phyloP scores from a whole-genome alignment of 2,113 vertebrate species.

The Mormoops blainvillei region DNA sequence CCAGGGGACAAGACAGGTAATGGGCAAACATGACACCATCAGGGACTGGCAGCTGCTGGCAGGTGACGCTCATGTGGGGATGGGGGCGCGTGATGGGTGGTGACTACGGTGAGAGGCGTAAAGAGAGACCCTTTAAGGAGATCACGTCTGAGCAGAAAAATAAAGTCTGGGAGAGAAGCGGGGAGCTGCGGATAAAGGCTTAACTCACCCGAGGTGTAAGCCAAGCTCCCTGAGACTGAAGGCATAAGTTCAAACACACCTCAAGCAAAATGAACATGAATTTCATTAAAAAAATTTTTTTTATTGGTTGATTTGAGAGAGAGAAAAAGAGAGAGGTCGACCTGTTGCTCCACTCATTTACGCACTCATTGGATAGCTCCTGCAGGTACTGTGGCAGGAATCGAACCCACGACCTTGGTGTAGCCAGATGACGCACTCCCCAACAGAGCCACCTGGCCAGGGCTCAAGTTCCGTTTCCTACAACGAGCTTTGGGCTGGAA shows the following conservation, averaged over 20 bases:
- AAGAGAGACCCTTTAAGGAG: background rate
- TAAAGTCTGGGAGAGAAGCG: background rate
- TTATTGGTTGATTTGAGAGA: too few relatives aligned
- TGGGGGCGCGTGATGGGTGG: accelerated
- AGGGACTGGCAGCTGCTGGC: background rate
- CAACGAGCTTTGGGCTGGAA: background rate
- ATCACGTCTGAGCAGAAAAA: background rate
- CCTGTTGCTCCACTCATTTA: too few relatives aligned
- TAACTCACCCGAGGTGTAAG: background rate
- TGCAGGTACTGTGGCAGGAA: too few relatives aligned
- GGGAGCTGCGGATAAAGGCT: background rate
- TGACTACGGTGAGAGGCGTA: background rate
- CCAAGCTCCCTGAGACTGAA: background rate
- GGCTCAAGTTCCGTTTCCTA: background rate
- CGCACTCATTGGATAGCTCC: too few relatives aligned
- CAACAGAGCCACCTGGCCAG: too few relatives aligned
- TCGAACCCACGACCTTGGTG: too few relatives aligned
- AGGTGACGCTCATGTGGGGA: background rate
- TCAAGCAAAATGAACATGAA: background rate
- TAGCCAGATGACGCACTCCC: too few relatives aligned
- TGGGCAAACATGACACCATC: too few relatives aligned
- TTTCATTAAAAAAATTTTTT: background rate
- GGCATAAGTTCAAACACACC: background rate
- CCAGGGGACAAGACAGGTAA: background rate
- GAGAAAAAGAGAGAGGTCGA: too few relatives aligned